A percentile compares a stretch with the other conserved stretches of the same genome.
Conservation (phyloP, 2,888 invertebrate species). For the Stramonita haemastoma region DNA sequence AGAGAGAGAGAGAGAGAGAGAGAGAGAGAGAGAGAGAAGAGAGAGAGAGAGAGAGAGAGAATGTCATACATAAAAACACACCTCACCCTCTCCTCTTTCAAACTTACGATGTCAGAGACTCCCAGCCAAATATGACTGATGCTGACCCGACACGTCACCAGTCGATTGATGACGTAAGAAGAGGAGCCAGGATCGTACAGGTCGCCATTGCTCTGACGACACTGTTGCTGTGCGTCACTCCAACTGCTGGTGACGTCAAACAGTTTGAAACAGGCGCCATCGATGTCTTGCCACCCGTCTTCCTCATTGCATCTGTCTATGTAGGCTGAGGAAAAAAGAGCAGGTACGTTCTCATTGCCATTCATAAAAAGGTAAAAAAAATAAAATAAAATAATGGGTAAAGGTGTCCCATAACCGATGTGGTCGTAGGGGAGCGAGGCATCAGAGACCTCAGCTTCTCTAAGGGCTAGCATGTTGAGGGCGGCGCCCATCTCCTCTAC, state of each 20-base stretch:
- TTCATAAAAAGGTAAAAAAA: not conserved
- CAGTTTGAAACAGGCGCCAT: constrained; percentile 57
- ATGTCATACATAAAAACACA: too few species aligned
- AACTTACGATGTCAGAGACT: constrained; percentile 61
- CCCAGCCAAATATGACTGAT: constrained; percentile 60
- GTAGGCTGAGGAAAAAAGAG: constrained; percentile 48
- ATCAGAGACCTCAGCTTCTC: too few species aligned
- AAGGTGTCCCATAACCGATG: too few species aligned
- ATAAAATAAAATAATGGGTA: not conserved
- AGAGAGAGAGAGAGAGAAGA: too few species aligned
- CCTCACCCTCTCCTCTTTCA: not conserved
- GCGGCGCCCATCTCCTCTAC: too few species aligned
- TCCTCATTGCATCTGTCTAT: constrained; percentile 57
- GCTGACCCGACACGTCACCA: constrained; percentile 52
- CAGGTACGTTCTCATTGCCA: not conserved
- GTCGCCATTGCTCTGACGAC: constrained; percentile 54
- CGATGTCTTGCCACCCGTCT: constrained; percentile 58
- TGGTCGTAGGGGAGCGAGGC: too few species aligned
- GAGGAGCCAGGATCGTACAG: constrained; percentile 8
- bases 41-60: too few species aligned
- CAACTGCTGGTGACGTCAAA: constrained; percentile 55
- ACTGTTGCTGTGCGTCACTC: constrained; percentile 57
- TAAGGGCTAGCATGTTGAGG: too few species aligned
- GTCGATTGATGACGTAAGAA: constrained; percentile 23
- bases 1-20: not conserved